phyloP scores from a whole-genome alignment of 2,888 invertebrate genomes.

The Silvanus unidentatus region DNA sequence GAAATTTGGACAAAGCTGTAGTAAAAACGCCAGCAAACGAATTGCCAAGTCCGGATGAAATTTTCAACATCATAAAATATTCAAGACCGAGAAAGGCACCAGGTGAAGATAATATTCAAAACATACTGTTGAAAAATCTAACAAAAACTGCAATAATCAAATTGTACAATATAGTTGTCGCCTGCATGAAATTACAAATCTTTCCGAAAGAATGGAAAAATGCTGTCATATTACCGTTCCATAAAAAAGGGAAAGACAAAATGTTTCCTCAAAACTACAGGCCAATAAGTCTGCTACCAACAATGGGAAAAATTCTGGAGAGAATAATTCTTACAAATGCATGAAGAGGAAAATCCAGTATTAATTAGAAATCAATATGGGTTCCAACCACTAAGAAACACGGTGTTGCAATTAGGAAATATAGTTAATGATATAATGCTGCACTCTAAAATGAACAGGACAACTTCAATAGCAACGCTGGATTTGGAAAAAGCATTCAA shows the following conservation, averaged over 20 bases:
- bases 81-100: constrained; percentile 7
- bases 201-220: constrained; percentile 2
- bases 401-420: neutral
- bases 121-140: constrained; percentile 6
- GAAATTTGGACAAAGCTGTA: neutral
- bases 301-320: constrained; percentile 5
- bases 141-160: constrained; percentile 3
- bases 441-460: neutral
- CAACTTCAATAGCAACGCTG: neutral
- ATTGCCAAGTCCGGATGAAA: neutral
- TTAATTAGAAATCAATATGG: neutral
- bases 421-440: neutral
- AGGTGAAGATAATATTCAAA: constrained; percentile 4
- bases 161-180: constrained; percentile 4
- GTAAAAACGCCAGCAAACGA: too few relatives aligned
- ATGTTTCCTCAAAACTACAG: constrained; percentile 2
- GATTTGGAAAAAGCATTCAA: constrained; percentile 1
- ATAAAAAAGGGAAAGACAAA: constrained; percentile 3
- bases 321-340: neutral
- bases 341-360: neutral
- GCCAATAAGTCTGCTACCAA: constrained; percentile 8
- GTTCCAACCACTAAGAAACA: neutral
- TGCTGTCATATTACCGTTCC: constrained; percentile 1
- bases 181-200: constrained; percentile 1
- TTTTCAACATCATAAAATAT: neutral